Evolutionary conservation across 1,140 invertebrate species (phyloP), one percentile per base, ranked within the genome.

Genomic region (Rhizoglyphus robini): DNA sequence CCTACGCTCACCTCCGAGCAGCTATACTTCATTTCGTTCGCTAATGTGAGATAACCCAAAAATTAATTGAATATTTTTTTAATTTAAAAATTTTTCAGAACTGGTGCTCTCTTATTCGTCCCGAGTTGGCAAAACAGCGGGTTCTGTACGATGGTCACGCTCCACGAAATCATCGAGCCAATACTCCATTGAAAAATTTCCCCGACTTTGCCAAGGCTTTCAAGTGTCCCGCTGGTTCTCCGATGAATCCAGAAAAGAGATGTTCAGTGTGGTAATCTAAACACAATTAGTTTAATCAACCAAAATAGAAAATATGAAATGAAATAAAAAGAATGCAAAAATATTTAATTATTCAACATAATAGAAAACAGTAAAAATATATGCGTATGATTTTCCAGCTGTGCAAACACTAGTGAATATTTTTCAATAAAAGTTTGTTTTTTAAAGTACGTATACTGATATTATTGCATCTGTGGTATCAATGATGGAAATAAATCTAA

Each of bases 111-210:
- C 62, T 68, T 1, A 69, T 63, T 30, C 72, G 71, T 2, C 71
- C 68, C 11, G 71, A 72, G 58, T 66, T 65, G 18, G 57, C 67
- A 36, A 71, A 70, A 63, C 51, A 72, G 30, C 70, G 70, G 49
- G 64, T 73, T n/a, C 34, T 69, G 5, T 67, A 68, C 54, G 70
- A 73, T 65, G 61, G 67, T 13, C 72, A 73, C 38, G 65, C 59
- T 59, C 72, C 72, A 13, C 65, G 54, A 13, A 61, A 61, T 47
- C 70, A 32, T 64, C 38, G 80, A 66, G 79, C 82, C 4, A 81
- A 80, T 70, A 81, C 81, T 3, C 81, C 82, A 18, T 73, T 82
- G 15, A 81, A 80, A 34, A 84, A 84, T 71, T 81, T 79, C 18
- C 65, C 72, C 23, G 79, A 79, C 25, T 83, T 83, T 74, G 75